Evolutionary conservation across 2,797 vertebrate species (phyloP), one percentile per base, ranked within the genome.

Genomic region (Amblyopsis hoosieri): DNA sequence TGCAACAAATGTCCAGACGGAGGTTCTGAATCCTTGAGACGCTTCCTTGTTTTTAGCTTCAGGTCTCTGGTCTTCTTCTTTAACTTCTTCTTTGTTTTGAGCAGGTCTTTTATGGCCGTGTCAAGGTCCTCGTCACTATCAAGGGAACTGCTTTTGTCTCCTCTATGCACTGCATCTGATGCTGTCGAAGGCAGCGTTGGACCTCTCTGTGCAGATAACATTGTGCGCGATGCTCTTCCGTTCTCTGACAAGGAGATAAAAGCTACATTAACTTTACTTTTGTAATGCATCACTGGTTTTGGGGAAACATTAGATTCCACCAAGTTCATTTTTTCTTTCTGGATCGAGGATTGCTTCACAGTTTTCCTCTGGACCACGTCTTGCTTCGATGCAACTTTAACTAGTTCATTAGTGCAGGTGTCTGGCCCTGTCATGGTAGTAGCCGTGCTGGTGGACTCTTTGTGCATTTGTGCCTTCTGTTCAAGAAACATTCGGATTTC

Each of bases 101-200:
- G 80, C 61, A 99, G 82, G 79, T 99, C 96, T 90, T 96, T 99
- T 72, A 97, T 98, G 10, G 96, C 98, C 0, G 92, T 93, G 46
- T 99, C 96, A 0, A 99, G 91, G 80, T 99, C 98, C 76, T 98
- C 96, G 3, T 99, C 97, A 0, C 97, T 99, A 87, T 99, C 98
- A 61, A 99, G 87, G 0, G 98, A 99, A 73, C 98, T 99, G 90
- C 97, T 99, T 83, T 98, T 97, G 69, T 97, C 96, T 45, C 85
- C 94, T 62, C 88, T 89, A 79, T 85, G 79, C 59, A 86, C 86
- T 0, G 60, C 64, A 17, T 72, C 75, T n/a, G 60, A 72, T 60
- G 57, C 60, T 45, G 66, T 37, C 8, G 29, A 5, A 3, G 67
- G 55, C 45, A 70, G 78, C 1, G 37, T 58, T 61, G 59, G 71